phyloP scores from a whole-genome alignment of 2,888 invertebrate genomes.

The Mycalesis mineus region DNA sequence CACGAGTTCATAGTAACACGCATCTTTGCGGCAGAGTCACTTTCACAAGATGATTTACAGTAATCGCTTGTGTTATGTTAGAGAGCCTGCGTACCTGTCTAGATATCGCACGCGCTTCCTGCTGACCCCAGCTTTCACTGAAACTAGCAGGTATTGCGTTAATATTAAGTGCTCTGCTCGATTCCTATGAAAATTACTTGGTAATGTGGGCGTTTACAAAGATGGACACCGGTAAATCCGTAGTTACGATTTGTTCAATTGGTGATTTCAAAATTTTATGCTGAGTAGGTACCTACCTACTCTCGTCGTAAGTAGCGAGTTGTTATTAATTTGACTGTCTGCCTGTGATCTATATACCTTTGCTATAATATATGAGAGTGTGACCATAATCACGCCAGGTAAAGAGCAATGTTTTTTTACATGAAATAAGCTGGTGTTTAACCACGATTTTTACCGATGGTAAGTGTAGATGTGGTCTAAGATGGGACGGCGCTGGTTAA shows the following conservation, averaged over 20 bases:
- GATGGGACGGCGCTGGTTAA: too few relatives aligned
- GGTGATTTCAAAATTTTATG: too few relatives aligned
- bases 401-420: too few relatives aligned
- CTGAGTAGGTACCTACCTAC: too few relatives aligned
- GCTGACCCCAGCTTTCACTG: conserved; percentile 38
- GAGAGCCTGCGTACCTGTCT: conserved; percentile 36
- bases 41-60: conserved; percentile 44
- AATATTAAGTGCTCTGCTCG: neutral
- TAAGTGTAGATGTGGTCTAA: too few relatives aligned
- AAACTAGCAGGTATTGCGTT: conserved; percentile 4
- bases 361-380: too few relatives aligned
- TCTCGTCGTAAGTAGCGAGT: too few relatives aligned
- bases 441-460: too few relatives aligned
- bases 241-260: neutral
- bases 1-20: neutral
- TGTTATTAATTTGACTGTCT: too few relatives aligned
- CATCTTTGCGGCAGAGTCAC: conserved; percentile 29
- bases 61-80: conserved; percentile 33
- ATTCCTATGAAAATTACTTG: neutral
- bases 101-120: conserved; percentile 46
- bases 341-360: too few relatives aligned
- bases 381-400: too few relatives aligned
- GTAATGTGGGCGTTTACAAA: neutral
- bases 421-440: too few relatives aligned
- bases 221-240: neutral